A percentile compares a stretch with the other conserved stretches of the same genome.
phyloP scores from a whole-genome alignment of 2,797 vertebrate genomes.

The Lemur catta region DNA sequence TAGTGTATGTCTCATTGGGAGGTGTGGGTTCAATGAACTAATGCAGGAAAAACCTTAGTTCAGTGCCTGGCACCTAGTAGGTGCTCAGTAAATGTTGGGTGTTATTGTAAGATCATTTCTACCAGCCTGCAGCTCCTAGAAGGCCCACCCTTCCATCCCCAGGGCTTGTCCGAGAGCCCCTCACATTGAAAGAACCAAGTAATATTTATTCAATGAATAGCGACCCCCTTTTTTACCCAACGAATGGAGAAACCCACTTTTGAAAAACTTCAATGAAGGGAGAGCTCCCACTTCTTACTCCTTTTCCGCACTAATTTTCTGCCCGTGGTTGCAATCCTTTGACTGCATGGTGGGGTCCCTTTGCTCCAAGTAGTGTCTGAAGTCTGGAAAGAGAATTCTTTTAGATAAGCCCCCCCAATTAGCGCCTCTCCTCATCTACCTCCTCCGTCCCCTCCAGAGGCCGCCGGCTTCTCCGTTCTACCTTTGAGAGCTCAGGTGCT shows the following conservation, averaged over 20 bases:
- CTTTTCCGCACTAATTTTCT: background rate
- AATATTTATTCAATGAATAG: background rate
- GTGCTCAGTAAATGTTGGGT: background rate
- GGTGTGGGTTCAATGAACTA: too few relatives aligned
- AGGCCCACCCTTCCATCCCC: background rate
- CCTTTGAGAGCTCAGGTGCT: slow-evolving; percentile 46
- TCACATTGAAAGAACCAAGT: background rate
- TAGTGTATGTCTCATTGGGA: background rate
- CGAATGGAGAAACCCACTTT: background rate
- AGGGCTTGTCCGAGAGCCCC: background rate
- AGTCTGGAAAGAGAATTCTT: background rate
- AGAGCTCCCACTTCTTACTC: background rate
- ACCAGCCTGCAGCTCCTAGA: background rate
- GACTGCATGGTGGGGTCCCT: background rate
- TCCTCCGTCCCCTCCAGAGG: background rate
- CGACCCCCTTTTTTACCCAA: background rate
- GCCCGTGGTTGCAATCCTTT: background rate
- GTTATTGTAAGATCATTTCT: too few relatives aligned
- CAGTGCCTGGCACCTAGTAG: background rate
- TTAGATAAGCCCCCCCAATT: background rate
- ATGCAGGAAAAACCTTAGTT: background rate
- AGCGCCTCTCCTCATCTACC: background rate
- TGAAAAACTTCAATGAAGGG: background rate
- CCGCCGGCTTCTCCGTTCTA: background rate
- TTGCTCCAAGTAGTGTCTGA: background rate